Evolutionary conservation across 2,888 invertebrate genomes (phyloP).

Genomic region (Neoascia interrupta): DNA sequence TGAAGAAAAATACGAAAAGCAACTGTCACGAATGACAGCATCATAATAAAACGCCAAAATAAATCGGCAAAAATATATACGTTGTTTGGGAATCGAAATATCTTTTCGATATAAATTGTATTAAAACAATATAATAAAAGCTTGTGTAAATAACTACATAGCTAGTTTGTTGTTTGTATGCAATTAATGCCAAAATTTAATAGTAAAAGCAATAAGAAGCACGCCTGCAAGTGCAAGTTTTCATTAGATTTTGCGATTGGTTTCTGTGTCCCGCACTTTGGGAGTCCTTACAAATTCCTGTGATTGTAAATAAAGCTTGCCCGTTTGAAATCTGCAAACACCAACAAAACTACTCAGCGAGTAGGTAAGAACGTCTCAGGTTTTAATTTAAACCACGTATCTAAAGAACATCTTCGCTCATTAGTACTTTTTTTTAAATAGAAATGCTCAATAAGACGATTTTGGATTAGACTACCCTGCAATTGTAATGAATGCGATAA

Average conservation of each 20-base stretch:
- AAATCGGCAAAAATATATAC: constrained; percentile 72
- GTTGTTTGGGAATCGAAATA: constrained; percentile 66
- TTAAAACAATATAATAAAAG: neutral
- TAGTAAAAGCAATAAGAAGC: too few relatives aligned
- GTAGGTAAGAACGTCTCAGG: too few relatives aligned
- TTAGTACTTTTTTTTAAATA: neutral
- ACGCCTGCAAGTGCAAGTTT: too few relatives aligned
- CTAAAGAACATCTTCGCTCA: too few relatives aligned
- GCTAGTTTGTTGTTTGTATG: too few relatives aligned
- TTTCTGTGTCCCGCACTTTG: constrained; percentile 31
- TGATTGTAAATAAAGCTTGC: constrained; percentile 45
- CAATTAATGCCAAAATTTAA: too few relatives aligned
- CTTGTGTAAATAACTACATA: neutral
- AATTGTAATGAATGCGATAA: constrained; percentile 74
- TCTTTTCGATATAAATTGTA: constrained; percentile 54
- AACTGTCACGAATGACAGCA: constrained; percentile 68
- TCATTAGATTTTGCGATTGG: neutral
- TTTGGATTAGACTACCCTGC: neutral
- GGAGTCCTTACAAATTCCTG: constrained; percentile 12
- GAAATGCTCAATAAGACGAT: constrained; percentile 23
- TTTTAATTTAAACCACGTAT: too few relatives aligned
- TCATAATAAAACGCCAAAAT: constrained; percentile 72
- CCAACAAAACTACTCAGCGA: too few relatives aligned
- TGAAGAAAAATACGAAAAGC: neutral
- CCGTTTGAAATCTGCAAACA: too few relatives aligned